A percentile compares a stretch with the other conserved stretches of the same genome.
Evolutionary conservation across 35 echinoderm and acorn worm species (phyloP).

Genomic region (Lytechinus variegatus): DNA sequence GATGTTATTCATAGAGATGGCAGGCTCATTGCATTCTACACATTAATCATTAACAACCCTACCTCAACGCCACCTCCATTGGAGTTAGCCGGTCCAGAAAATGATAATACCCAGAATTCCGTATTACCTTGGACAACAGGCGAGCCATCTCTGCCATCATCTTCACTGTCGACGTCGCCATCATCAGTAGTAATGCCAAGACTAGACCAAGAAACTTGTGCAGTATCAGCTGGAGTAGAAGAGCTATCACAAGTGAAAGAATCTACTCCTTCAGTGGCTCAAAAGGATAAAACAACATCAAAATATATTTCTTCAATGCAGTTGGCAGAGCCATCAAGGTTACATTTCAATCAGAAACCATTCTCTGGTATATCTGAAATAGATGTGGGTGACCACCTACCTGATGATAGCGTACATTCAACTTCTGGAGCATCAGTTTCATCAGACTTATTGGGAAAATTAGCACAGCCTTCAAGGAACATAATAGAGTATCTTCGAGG

Average conservation of each 20-base stretch:
- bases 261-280: neutral
- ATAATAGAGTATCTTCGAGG: constrained; percentile 33
- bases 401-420: neutral
- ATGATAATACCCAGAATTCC: neutral
- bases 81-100: neutral
- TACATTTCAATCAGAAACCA: neutral
- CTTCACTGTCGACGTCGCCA: neutral
- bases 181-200: neutral
- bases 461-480: neutral
- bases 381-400: neutral
- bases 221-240: neutral
- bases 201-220: neutral
- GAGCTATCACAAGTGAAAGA: neutral
- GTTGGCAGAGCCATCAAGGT: neutral
- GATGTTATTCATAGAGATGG: constrained; percentile 45
- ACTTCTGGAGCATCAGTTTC: neutral
- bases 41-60: neutral
- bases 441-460: neutral
- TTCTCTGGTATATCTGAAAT: neutral
- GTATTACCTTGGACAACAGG: neutral
- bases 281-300: neutral
- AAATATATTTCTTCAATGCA: neutral
- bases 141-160: neutral
- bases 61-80: neutral
- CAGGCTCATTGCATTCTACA: constrained; percentile 59